Evolutionary conservation across 1,140 invertebrate genomes (phyloP).

Genomic region (Akabosia matsudoensis): DNA sequence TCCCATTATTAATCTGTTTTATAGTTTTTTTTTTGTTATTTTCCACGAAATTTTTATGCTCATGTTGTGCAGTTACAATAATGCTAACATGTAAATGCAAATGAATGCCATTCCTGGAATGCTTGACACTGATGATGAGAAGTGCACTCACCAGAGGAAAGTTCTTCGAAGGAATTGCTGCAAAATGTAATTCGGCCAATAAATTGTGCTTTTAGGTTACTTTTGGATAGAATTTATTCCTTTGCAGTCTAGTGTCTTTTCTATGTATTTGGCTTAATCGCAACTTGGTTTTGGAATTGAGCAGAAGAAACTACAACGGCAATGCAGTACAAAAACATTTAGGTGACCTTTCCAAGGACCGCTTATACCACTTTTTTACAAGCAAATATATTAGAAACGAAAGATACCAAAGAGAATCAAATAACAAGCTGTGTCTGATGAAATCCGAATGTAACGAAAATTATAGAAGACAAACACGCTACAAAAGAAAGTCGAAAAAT

Average conservation of each 20-base stretch:
- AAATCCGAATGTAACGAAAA: background rate
- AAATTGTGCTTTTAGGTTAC: background rate
- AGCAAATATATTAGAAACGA: no score
- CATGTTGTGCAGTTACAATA: no score
- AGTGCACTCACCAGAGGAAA: background rate
- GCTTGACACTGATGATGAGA: background rate
- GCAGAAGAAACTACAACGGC: background rate
- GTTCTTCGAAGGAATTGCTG: background rate
- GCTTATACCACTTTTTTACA: no score
- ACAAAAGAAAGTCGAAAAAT: background rate
- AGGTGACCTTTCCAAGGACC: background rate
- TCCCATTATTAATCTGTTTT: no score
- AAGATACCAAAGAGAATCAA: background rate
- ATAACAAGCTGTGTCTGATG: background rate
- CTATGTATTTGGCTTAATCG: background rate
- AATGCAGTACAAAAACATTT: background rate
- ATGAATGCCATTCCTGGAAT: no score
- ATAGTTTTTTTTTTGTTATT: no score
- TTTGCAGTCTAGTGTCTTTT: background rate
- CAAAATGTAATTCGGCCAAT: background rate
- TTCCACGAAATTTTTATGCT: no score
- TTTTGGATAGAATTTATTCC: background rate
- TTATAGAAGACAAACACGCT: background rate
- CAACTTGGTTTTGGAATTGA: no score
- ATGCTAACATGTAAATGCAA: no score